phyloP scores from a whole-genome alignment of 2,888 invertebrate species.

The Parascotia fuliginaria region DNA sequence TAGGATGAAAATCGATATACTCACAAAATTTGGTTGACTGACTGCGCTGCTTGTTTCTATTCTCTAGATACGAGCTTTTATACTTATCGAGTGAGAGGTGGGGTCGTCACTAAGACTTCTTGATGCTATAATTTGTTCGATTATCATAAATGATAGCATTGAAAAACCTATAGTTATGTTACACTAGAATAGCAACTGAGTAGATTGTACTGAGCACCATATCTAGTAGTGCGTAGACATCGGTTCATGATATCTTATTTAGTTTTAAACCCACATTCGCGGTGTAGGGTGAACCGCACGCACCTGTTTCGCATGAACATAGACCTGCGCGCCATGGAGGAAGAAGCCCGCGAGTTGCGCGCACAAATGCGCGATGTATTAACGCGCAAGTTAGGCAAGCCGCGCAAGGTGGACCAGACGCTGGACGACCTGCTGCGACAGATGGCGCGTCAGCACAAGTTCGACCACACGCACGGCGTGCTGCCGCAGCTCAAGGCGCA shows the following conservation, averaged over 20 bases:
- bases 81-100: too few species aligned
- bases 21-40: too few species aligned
- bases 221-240: too few species aligned
- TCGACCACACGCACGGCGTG: constrained; percentile 56
- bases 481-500: constrained; percentile 64
- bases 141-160: too few species aligned
- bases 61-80: too few species aligned
- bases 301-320: constrained; percentile 90
- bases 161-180: too few species aligned
- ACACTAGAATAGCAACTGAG: too few species aligned
- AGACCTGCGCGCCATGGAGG: constrained; percentile 89
- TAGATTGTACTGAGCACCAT: too few species aligned
- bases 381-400: constrained; percentile 72
- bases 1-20: too few species aligned
- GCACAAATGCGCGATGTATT: constrained; percentile 77
- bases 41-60: too few species aligned
- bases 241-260: neutral
- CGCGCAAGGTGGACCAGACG: constrained; percentile 70
- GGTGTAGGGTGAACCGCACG: constrained; percentile 84
- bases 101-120: too few species aligned
- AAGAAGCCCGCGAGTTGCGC: constrained; percentile 84
- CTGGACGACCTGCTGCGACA: constrained; percentile 73
- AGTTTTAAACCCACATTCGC: neutral
- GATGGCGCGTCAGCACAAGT: constrained; percentile 77
- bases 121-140: too few species aligned